Conservation (phyloP, 2,797 vertebrate genomes). For the Spinus pinus region DNA sequence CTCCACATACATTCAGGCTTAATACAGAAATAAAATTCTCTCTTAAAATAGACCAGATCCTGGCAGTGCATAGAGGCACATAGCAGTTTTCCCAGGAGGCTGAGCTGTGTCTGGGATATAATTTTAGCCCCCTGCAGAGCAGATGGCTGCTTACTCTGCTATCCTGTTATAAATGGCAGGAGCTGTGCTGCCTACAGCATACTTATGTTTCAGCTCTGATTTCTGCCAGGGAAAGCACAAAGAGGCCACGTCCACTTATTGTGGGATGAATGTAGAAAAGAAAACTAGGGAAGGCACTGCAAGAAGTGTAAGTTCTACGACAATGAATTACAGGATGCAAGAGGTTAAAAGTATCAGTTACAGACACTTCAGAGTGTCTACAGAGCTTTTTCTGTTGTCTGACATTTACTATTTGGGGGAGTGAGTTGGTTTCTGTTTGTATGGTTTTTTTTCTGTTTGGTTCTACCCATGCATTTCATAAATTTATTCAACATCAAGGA, state of each 20-base stretch:
- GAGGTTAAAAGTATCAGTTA: background rate
- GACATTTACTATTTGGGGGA: background rate
- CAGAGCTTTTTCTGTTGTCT: background rate
- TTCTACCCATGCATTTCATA: background rate
- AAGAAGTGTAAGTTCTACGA: background rate
- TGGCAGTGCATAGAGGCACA: background rate
- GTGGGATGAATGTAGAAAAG: background rate
- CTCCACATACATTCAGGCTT: background rate
- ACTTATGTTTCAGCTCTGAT: background rate
- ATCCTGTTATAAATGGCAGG: background rate
- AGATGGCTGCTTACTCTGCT: background rate
- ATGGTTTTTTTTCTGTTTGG: background rate
- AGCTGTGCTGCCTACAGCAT: background rate
- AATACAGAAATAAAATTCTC: background rate
- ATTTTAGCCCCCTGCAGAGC: slow-evolving; percentile 29
- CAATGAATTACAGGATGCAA: background rate
- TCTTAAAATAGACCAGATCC: background rate
- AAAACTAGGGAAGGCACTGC: background rate
- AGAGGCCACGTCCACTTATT: background rate
- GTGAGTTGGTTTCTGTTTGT: background rate
- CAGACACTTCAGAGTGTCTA: background rate
- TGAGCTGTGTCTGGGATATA: background rate
- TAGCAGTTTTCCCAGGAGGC: background rate
- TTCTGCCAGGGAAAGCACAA: background rate
- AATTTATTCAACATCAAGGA: background rate